Conservation (phyloP, 2,888 invertebrate genomes). For the Lottia gigantea region DNA sequence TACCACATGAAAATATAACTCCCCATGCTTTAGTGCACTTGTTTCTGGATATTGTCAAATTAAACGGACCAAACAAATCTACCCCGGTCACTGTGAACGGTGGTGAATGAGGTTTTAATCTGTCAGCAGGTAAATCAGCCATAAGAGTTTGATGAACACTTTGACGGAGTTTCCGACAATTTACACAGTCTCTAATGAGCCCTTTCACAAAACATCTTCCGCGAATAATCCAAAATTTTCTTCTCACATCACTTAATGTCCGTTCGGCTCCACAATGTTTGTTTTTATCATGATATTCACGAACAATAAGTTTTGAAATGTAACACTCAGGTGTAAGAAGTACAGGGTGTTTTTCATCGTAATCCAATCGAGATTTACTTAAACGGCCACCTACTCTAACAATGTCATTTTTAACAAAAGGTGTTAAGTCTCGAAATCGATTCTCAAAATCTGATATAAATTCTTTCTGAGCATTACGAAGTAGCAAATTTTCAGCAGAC, state of each 20-base stretch:
- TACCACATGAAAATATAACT: conserved; percentile 22
- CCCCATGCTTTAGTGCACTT: conserved; percentile 22
- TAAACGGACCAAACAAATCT: conserved; percentile 23
- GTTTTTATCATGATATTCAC: conserved; percentile 10
- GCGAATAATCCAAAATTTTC: conserved; percentile 16
- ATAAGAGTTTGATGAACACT: conserved; percentile 10
- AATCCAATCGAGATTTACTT: conserved; percentile 3
- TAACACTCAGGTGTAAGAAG: conserved; percentile 3
- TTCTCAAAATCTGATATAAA: background rate
- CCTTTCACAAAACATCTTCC: conserved; percentile 16
- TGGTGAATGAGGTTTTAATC: conserved; percentile 4
- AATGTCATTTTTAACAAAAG: conserved; percentile 10
- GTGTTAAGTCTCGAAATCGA: conserved; percentile 8
- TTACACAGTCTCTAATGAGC: conserved; percentile 14
- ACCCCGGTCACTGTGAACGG: conserved; percentile 19
- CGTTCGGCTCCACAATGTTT: conserved; percentile 17
- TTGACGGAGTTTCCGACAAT: conserved; percentile 16
- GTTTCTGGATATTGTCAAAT: conserved; percentile 7
- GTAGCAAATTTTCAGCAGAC: too few species aligned
- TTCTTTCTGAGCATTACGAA: too few species aligned
- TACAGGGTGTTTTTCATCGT: conserved; percentile 14
- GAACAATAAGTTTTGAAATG: conserved; percentile 11
- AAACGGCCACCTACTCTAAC: conserved; percentile 18
- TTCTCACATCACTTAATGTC: conserved; percentile 13
- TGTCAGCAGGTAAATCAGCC: conserved; percentile 18